Conservation (phyloP, 2,113 vertebrate species). For the Salvator merianae region DNA sequence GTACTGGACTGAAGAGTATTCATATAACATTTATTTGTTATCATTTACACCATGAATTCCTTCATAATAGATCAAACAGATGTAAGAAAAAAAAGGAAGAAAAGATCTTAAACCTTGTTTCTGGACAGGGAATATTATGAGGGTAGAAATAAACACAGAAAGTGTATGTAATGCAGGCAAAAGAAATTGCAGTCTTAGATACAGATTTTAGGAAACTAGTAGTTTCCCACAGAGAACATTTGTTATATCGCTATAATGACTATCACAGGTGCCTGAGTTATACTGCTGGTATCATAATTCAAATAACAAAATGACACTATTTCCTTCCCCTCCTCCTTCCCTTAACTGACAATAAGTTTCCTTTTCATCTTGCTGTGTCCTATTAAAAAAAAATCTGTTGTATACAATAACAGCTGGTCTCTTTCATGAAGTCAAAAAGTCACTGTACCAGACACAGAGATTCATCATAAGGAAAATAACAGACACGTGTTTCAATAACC, state of each 20-base stretch:
- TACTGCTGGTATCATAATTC: conserved; percentile 29
- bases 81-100: not conserved
- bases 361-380: conserved; percentile 54
- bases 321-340: not conserved
- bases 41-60: not conserved
- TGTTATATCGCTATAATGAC: conserved; percentile 39
- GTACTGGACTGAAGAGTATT: not conserved
- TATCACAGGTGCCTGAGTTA: conserved; percentile 42
- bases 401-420: conserved; percentile 59
- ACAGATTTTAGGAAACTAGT: not conserved
- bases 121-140: no score
- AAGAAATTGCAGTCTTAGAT: not conserved
- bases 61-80: not conserved
- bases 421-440: conserved; percentile 52
- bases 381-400: conserved; percentile 60
- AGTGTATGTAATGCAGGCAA: fast-evolving
- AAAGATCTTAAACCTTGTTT: not conserved
- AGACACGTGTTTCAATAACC: conserved; percentile 41
- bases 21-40: fast-evolving
- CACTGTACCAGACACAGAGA: conserved; percentile 43
- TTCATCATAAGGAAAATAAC: conserved; percentile 34
- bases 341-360: conserved; percentile 51
- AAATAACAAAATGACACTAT: conserved; percentile 30
- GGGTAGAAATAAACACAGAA: not conserved
- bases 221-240: not conserved